Evolutionary conservation across 1,140 invertebrate species (phyloP).

Genomic region (Trinorchestia longiramus): DNA sequence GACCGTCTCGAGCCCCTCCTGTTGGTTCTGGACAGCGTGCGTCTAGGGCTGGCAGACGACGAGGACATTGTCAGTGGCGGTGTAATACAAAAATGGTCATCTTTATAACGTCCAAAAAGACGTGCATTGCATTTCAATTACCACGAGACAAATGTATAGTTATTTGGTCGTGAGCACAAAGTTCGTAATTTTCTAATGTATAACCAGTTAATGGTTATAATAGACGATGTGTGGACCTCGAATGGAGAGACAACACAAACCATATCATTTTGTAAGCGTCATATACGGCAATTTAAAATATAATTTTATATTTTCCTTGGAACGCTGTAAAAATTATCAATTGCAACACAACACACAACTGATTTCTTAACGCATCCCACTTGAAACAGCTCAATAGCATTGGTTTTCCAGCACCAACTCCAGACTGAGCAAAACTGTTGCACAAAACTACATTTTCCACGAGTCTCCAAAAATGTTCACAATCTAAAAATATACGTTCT

Average conservation of each 20-base stretch:
- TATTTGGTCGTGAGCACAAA: background rate
- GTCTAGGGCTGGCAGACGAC: background rate
- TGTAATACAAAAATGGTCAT: background rate
- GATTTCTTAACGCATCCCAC: background rate
- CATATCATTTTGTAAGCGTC: background rate
- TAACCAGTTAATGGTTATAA: background rate
- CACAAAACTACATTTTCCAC: background rate
- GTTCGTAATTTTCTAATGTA: background rate
- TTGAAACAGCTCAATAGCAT: background rate
- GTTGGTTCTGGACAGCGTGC: conserved; percentile 15
- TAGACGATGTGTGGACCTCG: background rate
- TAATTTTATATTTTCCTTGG: background rate
- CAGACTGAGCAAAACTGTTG: background rate
- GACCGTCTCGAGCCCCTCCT: conserved; percentile 24
- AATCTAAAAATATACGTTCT: too few relatives aligned
- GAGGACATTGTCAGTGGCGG: conserved; percentile 11
- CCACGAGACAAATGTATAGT: background rate
- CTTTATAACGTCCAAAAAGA: background rate
- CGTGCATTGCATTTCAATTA: background rate
- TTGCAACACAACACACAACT: background rate
- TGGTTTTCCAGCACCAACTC: background rate
- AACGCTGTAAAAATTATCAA: background rate
- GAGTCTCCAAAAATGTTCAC: background rate
- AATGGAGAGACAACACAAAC: background rate
- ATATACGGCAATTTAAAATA: background rate